phyloP scores from a whole-genome alignment of 2,888 invertebrate species.

The Ichneumoninae sp. region DNA sequence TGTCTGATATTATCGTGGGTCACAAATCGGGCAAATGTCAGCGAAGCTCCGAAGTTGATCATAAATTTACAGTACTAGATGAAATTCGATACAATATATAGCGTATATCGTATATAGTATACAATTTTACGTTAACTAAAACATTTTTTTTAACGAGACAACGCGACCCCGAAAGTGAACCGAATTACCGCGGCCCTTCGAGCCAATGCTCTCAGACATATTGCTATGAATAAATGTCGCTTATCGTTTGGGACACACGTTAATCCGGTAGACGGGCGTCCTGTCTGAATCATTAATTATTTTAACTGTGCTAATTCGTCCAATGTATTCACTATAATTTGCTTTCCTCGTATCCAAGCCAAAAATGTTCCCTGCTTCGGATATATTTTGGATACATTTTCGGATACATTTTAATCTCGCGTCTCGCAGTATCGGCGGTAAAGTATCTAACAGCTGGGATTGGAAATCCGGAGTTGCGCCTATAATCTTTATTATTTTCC shows the following conservation, averaged over 20 bases:
- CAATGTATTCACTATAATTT: background rate
- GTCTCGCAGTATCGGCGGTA: background rate
- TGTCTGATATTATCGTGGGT: background rate
- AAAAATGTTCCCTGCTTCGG: background rate
- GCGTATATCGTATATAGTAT: too few relatives aligned
- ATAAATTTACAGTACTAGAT: background rate
- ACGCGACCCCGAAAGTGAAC: background rate
- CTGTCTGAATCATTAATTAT: background rate
- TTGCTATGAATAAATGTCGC: background rate
- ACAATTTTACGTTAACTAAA: background rate
- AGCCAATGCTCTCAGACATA: background rate
- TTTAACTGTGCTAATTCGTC: background rate
- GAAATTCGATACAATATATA: background rate
- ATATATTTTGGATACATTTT: background rate
- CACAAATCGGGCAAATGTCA: background rate
- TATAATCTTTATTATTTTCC: conserved; percentile 42
- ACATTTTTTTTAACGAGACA: background rate
- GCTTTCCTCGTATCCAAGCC: background rate
- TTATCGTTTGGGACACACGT: background rate
- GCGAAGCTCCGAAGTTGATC: background rate
- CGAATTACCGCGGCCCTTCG: background rate
- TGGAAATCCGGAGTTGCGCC: background rate
- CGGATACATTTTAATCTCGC: background rate
- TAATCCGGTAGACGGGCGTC: background rate
- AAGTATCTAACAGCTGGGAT: background rate